Evolutionary conservation across 1,140 invertebrate species (phyloP), one percentile per base, ranked within the genome.

Genomic region (Drosophila ficusphila): DNA sequence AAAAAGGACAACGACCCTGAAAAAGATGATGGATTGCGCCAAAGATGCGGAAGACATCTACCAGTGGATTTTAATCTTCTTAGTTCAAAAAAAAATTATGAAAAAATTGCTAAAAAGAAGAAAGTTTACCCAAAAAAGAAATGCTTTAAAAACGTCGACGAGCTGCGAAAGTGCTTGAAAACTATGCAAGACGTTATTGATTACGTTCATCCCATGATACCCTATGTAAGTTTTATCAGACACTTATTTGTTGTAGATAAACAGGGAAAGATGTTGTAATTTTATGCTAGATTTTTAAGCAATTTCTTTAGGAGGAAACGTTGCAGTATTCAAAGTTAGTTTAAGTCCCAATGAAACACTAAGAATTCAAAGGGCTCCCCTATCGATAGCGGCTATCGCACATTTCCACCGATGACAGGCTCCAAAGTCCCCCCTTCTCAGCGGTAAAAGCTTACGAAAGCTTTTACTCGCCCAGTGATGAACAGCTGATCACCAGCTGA

Each of bases 401-500:
- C 16, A 19, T 38, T 19, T 36, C n/a, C 18, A 14, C 31, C 48
- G 29, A 51, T 51, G 12, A 21, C 48, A 6, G 31, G 27, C 18
- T 25, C 42, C 11, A 16, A 52, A 14, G 33, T 39, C 16, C 12
- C 23, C 21, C 56, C 34, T 33, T 16, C 25, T 25, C 3, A 44
- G 4, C 12, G 58, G 61, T 31, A 42, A 67, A 67, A 67, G 62
- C 62, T 67, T 18, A 9, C 14, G 36, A 44, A 44, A 65, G 44
- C 60, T 62, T 62, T 62, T 62, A 62, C 60, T 64, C 60, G 60
- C 38, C 60, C 31, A 51, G 11, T 9, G 9, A 8, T 2, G 3
- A 42, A 11, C 64, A 67, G 64, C 64, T 67, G 64, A 52, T 19
- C 64, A 23, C 14, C 61, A 67, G 64, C 64, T 67, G 64, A 62